phyloP scores from a whole-genome alignment of 2,888 invertebrate genomes.

The Tuta absoluta region DNA sequence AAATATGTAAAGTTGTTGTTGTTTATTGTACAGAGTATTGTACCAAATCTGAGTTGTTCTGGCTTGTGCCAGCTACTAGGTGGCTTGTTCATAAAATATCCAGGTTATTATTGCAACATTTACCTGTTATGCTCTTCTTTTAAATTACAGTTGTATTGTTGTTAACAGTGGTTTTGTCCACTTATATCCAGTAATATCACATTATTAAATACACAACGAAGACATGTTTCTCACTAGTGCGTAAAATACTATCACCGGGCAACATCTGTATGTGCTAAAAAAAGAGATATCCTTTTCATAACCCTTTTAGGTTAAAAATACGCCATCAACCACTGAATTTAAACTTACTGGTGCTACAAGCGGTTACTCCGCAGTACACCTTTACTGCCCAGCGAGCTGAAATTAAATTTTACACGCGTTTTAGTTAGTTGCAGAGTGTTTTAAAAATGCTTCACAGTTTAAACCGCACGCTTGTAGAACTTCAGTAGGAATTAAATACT shows the following conservation, averaged over 20 bases:
- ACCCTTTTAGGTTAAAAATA: neutral
- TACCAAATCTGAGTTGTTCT: neutral
- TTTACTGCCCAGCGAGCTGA: conserved; percentile 7
- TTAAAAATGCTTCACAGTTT: neutral
- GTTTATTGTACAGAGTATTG: neutral
- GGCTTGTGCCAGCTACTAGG: neutral
- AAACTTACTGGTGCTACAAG: neutral
- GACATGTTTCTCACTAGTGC: too few relatives aligned
- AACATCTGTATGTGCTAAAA: too few relatives aligned
- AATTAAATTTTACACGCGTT: conserved; percentile 14
- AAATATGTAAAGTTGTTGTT: neutral
- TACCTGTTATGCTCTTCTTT: neutral
- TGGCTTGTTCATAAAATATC: neutral
- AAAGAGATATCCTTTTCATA: too few relatives aligned
- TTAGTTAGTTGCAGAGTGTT: neutral
- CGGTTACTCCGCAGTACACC: neutral
- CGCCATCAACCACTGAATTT: neutral
- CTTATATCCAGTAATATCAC: neutral
- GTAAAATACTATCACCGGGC: too few relatives aligned
- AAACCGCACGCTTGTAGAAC: neutral
- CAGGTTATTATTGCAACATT: neutral
- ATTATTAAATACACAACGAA: too few relatives aligned
- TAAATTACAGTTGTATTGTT: too few relatives aligned
- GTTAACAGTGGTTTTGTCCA: too few relatives aligned
- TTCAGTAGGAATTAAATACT: neutral